These are phyloP conservation scores for Listronotus oregonensis DNA, from an alignment of 1,140 invertebrate species.

Conservation along the genomic window DNA sequence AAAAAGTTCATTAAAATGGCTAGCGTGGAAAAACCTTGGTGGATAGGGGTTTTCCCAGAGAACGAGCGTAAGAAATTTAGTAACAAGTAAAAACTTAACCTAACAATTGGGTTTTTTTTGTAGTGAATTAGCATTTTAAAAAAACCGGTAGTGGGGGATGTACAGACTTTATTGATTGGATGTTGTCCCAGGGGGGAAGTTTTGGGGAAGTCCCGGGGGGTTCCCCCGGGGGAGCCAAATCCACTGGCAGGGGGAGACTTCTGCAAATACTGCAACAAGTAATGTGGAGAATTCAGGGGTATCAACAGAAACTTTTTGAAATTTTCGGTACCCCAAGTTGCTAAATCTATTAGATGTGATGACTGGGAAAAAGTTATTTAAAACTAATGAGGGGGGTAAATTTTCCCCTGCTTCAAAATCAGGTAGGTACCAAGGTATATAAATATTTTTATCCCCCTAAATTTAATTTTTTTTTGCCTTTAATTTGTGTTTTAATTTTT, in stretches of 20 bases:
- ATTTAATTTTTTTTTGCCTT: no score
- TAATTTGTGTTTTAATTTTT: no score
- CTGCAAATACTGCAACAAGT: slow-evolving; percentile 14
- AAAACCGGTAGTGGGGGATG: slow-evolving; percentile 83
- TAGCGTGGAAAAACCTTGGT: slow-evolving; percentile 66
- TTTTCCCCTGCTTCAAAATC: slow-evolving; percentile 92
- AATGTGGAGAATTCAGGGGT: slow-evolving; percentile 33
- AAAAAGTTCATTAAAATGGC: slow-evolving; percentile 47
- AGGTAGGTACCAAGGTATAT: slow-evolving; percentile 56
- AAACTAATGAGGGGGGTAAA: slow-evolving; percentile 77
- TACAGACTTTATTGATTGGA: slow-evolving; percentile 91
- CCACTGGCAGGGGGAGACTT: slow-evolving; percentile 10
- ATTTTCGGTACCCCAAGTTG: slow-evolving; percentile 54
- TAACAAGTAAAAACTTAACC: slow-evolving; percentile 35
- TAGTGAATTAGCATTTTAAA: slow-evolving; percentile 80
- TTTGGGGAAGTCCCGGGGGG: slow-evolving; percentile 45
- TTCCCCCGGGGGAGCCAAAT: slow-evolving; percentile 23
- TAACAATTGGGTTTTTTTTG: slow-evolving; percentile 43
- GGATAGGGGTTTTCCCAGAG: slow-evolving; percentile 87
- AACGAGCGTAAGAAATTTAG: slow-evolving; percentile 74
- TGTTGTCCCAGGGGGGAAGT: slow-evolving; percentile 75
- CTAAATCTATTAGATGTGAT: slow-evolving; percentile 89
- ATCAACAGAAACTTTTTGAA: slow-evolving; percentile 6
- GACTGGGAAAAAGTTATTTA: slow-evolving; percentile 88
- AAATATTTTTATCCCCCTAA: no score